Percentiles rank a stretch among this genome's conserved stretches.
These are phyloP conservation scores for Drosophila subquinaria DNA, from an alignment of 2,888 invertebrate species.

Conservation along the genomic window DNA sequence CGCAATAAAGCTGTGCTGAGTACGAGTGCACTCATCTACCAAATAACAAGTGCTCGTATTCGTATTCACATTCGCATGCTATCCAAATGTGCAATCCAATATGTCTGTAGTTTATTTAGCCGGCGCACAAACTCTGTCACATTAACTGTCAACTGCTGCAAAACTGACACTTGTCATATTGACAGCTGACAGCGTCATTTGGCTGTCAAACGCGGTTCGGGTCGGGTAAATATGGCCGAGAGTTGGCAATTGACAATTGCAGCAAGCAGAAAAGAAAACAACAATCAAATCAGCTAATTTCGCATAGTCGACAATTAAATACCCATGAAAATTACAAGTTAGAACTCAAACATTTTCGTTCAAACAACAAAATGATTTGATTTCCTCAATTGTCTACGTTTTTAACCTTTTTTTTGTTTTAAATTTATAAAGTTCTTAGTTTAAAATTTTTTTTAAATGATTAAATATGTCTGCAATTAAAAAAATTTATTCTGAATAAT, in stretches of 20 bases:
- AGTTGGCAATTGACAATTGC: conserved; percentile 33
- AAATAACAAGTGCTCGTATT: conserved; percentile 11
- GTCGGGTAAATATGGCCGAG: conserved; percentile 51
- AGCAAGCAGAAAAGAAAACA: conserved; percentile 20
- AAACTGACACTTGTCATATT: conserved; percentile 84
- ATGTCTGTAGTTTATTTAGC: conserved; percentile 80
- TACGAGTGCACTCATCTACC: conserved; percentile 9
- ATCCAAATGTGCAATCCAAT: conserved; percentile 71
- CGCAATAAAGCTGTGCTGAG: not conserved
- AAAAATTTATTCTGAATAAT: no score
- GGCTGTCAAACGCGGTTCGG: conserved; percentile 77
- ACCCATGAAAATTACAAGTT: not conserved
- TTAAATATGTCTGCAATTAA: no score
- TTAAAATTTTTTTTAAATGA: no score
- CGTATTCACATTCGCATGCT: not conserved
- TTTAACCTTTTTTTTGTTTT: no score
- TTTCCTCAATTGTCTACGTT: no score
- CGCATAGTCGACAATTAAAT: not conserved
- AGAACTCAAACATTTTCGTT: no score
- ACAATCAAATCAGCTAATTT: conserved; percentile 1
- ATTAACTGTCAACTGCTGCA: conserved; percentile 83
- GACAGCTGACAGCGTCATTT: conserved; percentile 84
- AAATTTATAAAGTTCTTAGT: no score
- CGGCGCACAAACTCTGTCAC: conserved; percentile 77
- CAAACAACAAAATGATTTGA: no score